Conservation (phyloP, 2,113 vertebrate genomes). For the Tinamus guttatus region DNA sequence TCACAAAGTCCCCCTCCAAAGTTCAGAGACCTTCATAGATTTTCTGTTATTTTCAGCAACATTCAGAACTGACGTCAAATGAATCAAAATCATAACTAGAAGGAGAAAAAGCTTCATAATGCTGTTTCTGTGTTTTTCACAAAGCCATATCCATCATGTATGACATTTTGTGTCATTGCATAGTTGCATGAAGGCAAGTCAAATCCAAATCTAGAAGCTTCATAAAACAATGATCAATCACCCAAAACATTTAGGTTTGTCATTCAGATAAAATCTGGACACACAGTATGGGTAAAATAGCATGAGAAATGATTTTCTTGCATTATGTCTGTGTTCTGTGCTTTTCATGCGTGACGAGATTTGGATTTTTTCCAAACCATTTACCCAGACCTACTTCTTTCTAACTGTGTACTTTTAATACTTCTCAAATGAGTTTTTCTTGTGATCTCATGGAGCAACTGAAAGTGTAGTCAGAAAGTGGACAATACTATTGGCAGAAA, state of each 20-base stretch:
- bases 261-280: slow-evolving; percentile 38
- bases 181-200: not conserved
- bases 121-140: slow-evolving; percentile 1
- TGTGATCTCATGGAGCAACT: not conserved
- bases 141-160: not conserved
- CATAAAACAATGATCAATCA: slow-evolving; percentile 14
- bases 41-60: not conserved
- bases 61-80: not conserved
- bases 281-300: slow-evolving; percentile 4
- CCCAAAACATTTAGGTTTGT: slow-evolving; percentile 8
- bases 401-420: slow-evolving; percentile 54
- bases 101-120: not conserved
- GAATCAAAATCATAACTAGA: not conserved
- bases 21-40: not conserved
- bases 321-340: slow-evolving; percentile 33
- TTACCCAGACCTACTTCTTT: slow-evolving; percentile 68
- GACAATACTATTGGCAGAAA: not conserved
- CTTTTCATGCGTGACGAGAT: slow-evolving; percentile 51
- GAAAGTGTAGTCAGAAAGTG: not conserved
- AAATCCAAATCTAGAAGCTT: slow-evolving; percentile 5
- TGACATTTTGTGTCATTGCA: slow-evolving; percentile 5
- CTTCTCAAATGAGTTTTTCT: slow-evolving; percentile 33
- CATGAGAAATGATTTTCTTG: slow-evolving; percentile 27
- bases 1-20: not conserved
- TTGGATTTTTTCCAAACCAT: slow-evolving; percentile 70